Base-by-base conservation (phyloP, 2,113 vertebrate species). In the Brachyhypopomus occidentalis region DNA sequence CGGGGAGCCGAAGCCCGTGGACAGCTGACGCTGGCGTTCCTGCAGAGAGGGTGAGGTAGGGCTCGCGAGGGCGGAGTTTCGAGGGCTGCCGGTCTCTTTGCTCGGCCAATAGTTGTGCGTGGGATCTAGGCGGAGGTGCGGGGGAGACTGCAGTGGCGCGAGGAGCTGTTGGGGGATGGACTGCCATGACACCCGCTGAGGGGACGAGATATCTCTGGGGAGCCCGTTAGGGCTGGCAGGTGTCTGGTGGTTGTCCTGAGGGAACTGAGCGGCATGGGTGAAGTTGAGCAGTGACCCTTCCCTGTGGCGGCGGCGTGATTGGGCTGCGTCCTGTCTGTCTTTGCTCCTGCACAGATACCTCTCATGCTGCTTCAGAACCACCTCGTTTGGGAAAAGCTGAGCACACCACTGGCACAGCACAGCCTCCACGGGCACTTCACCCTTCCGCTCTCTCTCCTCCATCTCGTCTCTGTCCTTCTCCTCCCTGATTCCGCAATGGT, bases 341-440 rank as follows among this genome's bases (percentile, higher is more conserved):
- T 87, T 92, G 82, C 87, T 84, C 84, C 87, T 90, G 58, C 94
- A 94, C 70, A 91, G 88, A 86, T 93, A 92, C 64, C 84, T 88
- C 80, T 94, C 89, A 0, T 94, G 94, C 79, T 94, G 93, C 76
- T 91, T 88, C 69, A 94, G 88, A 5, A 91, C 88, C 0, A 89
- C 88, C 62, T 88, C 80, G 4, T 87, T 93, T 22, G 93, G 91
- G 75, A 94, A 94, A 12, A 89, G 86, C 86, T 94, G 92, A 0
- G 84, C 86, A 69, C 94, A 94, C 88, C 89, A 91, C 25, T 86
- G 88, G 75, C 93, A 94, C 0, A 86, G 83, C 30, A 91, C 82
- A 3, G 87, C 90, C 0, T 85, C 78, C 12, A 89, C 84, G 0
- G 30, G 38, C 6, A 30, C 77, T 5, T 91, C 91, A 0, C 81